phyloP scores from a whole-genome alignment of 2,113 vertebrate genomes.

The Lasiurus borealis region DNA sequence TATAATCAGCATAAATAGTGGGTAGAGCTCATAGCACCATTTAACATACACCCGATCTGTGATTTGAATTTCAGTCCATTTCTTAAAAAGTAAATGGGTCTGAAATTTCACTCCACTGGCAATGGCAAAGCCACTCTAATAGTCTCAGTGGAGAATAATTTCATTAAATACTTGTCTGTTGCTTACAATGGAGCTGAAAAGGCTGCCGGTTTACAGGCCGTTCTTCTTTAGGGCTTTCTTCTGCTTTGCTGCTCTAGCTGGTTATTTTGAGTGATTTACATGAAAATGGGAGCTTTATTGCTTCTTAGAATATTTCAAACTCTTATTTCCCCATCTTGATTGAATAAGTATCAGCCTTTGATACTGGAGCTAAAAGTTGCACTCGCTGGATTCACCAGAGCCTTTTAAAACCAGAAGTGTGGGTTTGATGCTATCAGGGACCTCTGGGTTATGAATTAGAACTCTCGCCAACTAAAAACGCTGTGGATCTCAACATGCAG shows the following conservation, averaged over 20 bases:
- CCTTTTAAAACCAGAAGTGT: not conserved
- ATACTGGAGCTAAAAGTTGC: not conserved
- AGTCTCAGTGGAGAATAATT: conserved; percentile 49
- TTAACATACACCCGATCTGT: conserved; percentile 13
- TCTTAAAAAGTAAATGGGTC: conserved; percentile 68
- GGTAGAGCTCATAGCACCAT: not conserved
- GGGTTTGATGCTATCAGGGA: not conserved
- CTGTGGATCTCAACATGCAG: not conserved
- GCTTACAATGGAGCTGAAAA: conserved; percentile 55
- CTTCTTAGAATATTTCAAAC: conserved; percentile 70
- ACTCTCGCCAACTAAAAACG: not conserved
- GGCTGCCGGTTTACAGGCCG: conserved; percentile 57
- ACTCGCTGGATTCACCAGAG: not conserved
- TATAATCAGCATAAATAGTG: conserved; percentile 55
- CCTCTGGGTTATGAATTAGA: not conserved
- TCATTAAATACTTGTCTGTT: conserved; percentile 64
- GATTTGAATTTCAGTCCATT: conserved; percentile 72
- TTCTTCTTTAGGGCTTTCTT: conserved; percentile 64
- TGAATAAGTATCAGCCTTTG: conserved; percentile 47
- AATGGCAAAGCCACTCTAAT: conserved; percentile 50
- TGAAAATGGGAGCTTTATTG: conserved; percentile 70
- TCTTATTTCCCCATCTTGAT: conserved; percentile 64
- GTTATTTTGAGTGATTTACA: conserved; percentile 72
- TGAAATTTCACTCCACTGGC: conserved; percentile 70
- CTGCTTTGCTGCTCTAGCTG: conserved; percentile 43